phyloP scores from a whole-genome alignment of 1,140 invertebrate genomes.

The Oncopeltus fasciatus region DNA sequence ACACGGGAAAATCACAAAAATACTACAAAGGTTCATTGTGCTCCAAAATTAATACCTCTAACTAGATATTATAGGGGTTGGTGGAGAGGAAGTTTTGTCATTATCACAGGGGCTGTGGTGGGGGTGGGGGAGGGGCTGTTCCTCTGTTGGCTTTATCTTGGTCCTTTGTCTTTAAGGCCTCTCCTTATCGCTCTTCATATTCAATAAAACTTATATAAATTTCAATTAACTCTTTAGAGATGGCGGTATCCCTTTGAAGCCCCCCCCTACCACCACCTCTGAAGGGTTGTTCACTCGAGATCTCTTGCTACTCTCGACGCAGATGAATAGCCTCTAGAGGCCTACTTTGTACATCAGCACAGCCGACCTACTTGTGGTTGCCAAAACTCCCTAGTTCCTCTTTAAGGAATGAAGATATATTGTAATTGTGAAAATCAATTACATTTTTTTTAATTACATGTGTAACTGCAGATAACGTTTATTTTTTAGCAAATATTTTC shows the following conservation, averaged over 20 bases:
- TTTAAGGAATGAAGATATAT: no score
- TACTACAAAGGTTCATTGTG: background rate
- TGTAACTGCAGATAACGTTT: no score
- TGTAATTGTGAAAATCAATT: no score
- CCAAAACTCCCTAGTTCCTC: no score
- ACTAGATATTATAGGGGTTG: background rate
- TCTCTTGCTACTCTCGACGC: no score
- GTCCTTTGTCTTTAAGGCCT: background rate
- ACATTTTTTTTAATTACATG: no score
- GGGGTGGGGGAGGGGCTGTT: background rate
- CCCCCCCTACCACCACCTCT: no score
- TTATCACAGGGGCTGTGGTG: background rate
- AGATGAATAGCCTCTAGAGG: no score
- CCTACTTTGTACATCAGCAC: no score
- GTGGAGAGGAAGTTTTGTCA: background rate
- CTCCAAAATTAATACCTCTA: background rate
- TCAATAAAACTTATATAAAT: background rate
- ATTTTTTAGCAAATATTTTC: no score
- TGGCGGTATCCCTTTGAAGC: background rate
- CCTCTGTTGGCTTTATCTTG: background rate
- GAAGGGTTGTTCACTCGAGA: no score
- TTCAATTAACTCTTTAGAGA: background rate
- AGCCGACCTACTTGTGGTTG: no score
- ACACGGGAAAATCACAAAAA: background rate
- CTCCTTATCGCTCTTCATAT: background rate